A percentile compares a stretch with the other conserved stretches of the same genome.
phyloP scores from a whole-genome alignment of 2,888 invertebrate species.

The Strigamia crassipes region DNA sequence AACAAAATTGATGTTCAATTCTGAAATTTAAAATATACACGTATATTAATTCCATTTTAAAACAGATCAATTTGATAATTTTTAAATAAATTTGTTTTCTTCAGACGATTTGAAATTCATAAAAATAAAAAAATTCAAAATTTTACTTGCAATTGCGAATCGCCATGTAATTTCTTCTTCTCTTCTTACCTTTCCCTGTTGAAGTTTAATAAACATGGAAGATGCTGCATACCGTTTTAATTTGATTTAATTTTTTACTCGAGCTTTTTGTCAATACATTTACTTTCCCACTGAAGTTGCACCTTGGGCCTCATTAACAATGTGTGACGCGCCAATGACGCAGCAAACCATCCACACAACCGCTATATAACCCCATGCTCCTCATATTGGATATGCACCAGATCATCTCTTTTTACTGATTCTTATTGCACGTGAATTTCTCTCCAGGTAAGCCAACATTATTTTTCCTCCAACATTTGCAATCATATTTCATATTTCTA shows the following conservation, averaged over 20 bases:
- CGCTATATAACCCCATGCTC: neutral
- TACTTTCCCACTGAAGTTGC: neutral
- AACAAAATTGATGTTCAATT: too few species aligned
- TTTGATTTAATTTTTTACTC: neutral
- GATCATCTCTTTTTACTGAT: slow-evolving; percentile 1
- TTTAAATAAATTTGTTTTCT: too few species aligned
- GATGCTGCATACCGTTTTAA: neutral
- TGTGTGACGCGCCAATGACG: neutral
- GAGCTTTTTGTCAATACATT: neutral
- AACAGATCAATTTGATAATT: too few species aligned
- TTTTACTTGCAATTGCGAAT: too few species aligned
- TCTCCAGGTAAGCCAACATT: neutral
- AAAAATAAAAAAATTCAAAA: too few species aligned
- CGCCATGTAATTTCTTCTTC: too few species aligned
- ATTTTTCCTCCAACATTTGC: neutral
- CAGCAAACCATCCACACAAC: neutral
- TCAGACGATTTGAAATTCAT: too few species aligned
- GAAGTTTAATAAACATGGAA: neutral
- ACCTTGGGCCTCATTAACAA: slow-evolving; percentile 3
- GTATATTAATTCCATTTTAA: too few species aligned
- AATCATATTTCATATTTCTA: neutral
- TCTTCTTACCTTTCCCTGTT: too few species aligned
- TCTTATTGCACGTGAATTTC: neutral
- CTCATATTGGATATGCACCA: neutral
- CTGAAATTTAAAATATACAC: too few species aligned